A percentile compares a stretch with the other conserved stretches of the same genome.
These are phyloP conservation scores for Scrobipalpa costella DNA, from an alignment of 2,888 invertebrate species.

Conservation along the genomic window DNA sequence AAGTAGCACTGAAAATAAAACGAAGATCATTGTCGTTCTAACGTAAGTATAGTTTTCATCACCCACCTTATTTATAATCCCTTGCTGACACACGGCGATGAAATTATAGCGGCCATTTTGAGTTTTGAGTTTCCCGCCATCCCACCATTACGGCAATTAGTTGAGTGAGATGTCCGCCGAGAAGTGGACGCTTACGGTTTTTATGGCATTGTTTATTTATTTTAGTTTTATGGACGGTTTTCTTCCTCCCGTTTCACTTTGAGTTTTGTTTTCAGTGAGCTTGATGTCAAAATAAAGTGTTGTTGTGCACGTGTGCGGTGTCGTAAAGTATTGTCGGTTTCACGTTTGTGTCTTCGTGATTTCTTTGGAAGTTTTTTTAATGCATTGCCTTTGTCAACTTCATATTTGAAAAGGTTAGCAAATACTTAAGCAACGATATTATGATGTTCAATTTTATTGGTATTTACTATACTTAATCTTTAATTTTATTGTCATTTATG, in stretches of 20 bases:
- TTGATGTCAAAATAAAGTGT: constrained; percentile 21
- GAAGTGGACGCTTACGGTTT: constrained; percentile 64
- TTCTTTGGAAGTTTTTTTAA: constrained; percentile 21
- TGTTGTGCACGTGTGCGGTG: constrained; percentile 13
- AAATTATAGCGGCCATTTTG: constrained; percentile 73
- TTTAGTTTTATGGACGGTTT: constrained; percentile 33
- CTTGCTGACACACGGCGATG: constrained; percentile 65
- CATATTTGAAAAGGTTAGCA: not conserved
- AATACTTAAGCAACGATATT: not conserved
- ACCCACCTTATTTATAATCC: constrained; percentile 73
- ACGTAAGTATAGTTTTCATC: constrained; percentile 75
- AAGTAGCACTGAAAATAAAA: constrained; percentile 57
- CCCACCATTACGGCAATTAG: constrained; percentile 78
- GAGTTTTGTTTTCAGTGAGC: constrained; percentile 21
- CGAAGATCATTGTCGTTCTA: constrained; percentile 71
- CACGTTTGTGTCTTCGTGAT: constrained; percentile 22
- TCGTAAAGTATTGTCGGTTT: constrained; percentile 9
- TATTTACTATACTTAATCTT: too few species aligned
- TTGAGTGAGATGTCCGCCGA: constrained; percentile 78
- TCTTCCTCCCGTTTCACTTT: constrained; percentile 17
- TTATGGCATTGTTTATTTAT: constrained; percentile 61
- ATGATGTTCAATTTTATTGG: too few species aligned
- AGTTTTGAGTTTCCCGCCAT: constrained; percentile 73
- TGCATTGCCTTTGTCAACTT: not conserved
- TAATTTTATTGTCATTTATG: too few species aligned